A percentile compares a stretch with the other conserved stretches of the same genome.
phyloP scores from a whole-genome alignment of 2,888 invertebrate genomes.

The Cantharis rustica region DNA sequence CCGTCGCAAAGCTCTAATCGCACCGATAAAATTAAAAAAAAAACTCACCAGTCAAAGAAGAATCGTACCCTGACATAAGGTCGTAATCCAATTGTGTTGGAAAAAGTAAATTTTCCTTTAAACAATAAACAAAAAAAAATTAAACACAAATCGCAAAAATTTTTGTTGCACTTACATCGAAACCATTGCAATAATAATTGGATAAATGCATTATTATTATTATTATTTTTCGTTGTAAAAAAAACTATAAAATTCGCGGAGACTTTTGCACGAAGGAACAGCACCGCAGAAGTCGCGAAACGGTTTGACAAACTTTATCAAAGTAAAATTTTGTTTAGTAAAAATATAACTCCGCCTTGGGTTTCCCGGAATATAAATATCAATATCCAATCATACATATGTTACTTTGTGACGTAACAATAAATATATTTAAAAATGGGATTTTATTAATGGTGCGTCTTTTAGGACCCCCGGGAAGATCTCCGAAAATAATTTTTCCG shows the following conservation, averaged over 20 bases:
- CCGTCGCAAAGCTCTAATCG: neutral
- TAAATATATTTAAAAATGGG: neutral
- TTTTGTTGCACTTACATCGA: neutral
- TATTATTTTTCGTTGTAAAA: neutral
- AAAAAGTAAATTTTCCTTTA: neutral
- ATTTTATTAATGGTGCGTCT: neutral
- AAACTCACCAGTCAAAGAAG: neutral
- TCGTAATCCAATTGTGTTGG: neutral
- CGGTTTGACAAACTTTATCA: neutral
- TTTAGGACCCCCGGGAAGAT: neutral
- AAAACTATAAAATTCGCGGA: neutral
- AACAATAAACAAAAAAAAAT: neutral
- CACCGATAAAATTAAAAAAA: neutral
- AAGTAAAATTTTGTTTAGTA: neutral
- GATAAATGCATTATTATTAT: neutral
- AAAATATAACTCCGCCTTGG: slow-evolving; percentile 22
- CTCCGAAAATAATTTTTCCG: neutral
- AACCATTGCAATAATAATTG: neutral
- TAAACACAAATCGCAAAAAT: neutral
- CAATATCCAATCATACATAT: slow-evolving; percentile 14
- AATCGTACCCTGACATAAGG: neutral
- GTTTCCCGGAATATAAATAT: slow-evolving; percentile 19
- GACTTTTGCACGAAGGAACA: neutral
- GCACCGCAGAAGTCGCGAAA: neutral
- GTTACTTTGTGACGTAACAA: neutral